Evolutionary conservation across 1,140 invertebrate species (phyloP), one percentile per base, ranked within the genome.

Genomic region (Heliconius melpomene): DNA sequence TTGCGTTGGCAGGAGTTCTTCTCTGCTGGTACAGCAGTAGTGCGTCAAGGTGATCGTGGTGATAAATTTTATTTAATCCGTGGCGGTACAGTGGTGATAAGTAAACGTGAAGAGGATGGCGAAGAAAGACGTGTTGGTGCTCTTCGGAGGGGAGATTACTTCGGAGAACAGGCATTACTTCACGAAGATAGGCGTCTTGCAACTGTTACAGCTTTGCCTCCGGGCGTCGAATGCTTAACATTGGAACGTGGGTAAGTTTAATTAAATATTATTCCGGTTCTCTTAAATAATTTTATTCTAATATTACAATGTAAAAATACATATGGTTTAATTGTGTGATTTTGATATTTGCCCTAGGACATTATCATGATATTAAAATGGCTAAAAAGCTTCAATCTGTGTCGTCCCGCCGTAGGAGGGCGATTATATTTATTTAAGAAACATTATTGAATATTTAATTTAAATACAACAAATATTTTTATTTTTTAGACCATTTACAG

Each of bases 61-160:
- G 98, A 99, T 90, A 98, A 98, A 84, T 99, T 99, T 94, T 99
- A 98, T 89, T 98, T 99, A 79, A 99, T 99, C 80, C 97, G 98
- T 79, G 97, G 97, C 26, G 99, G 98, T 18, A 97, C 97, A 81
- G 98, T 99, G 36, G 96, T 96, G 75, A 96, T 98, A 75, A 97
- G 96, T 1, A 97, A 97, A 88, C 91, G 95, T 72, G 94, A 94
- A 57, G 95, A 95, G 26, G 95, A 96, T 9, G 95, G 95, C 1
- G 93, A 95, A 72, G 96, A 97, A 80, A 94, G 95, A 73, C 91
- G 96, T 5, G 95, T 97, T 5, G 95, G 95, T 3, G 94, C 95
- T 16, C 95, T 97, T n/a, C 94, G 95, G 13, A 95, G 96, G 20
- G 97, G 97, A 5, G 95, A 97, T 75, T 98, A 97, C 87, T 98